Percentiles rank a stretch among this genome's conserved stretches.
phyloP scores from a whole-genome alignment of 1,140 invertebrate species.

The Ceratina japonica region DNA sequence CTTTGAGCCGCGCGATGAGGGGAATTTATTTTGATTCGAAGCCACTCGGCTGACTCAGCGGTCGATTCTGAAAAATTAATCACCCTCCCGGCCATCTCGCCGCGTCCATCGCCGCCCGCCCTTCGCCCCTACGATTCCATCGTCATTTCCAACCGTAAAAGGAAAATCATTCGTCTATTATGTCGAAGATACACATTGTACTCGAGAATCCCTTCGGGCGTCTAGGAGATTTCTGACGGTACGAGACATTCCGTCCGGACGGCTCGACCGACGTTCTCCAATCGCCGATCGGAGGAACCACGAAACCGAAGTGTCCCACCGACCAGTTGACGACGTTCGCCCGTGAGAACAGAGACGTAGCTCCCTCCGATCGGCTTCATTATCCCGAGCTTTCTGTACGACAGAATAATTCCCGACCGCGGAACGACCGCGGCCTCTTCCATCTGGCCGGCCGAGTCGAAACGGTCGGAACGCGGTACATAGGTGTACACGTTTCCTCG shows the following conservation, averaged over 20 bases:
- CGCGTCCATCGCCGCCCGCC: background rate
- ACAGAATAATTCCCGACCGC: conserved; percentile 36
- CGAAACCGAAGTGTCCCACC: background rate
- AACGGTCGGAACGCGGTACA: background rate
- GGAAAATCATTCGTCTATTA: background rate
- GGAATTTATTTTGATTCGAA: conserved; percentile 48
- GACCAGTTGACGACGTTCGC: background rate
- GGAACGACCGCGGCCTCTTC: conserved; percentile 20
- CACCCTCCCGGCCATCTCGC: background rate
- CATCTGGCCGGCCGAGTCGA: conserved; percentile 11
- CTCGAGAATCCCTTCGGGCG: no score
- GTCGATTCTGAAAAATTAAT: conserved; percentile 45
- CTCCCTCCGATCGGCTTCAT: conserved; percentile 22
- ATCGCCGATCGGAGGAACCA: no score
- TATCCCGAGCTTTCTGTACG: conserved; percentile 5
- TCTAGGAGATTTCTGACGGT: background rate
- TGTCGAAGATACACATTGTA: background rate
- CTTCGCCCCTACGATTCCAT: background rate
- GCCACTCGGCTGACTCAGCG: conserved; percentile 45
- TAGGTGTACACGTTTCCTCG: background rate
- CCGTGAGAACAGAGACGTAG: conserved; percentile 43
- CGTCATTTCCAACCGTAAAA: no score
- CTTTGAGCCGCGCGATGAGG: conserved; percentile 14
- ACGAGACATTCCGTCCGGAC: no score
- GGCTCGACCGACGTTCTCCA: background rate